A percentile compares a stretch with the other conserved stretches of the same genome.
phyloP scores from a whole-genome alignment of 2,888 invertebrate genomes.

The Quadroppia sp. region DNA sequence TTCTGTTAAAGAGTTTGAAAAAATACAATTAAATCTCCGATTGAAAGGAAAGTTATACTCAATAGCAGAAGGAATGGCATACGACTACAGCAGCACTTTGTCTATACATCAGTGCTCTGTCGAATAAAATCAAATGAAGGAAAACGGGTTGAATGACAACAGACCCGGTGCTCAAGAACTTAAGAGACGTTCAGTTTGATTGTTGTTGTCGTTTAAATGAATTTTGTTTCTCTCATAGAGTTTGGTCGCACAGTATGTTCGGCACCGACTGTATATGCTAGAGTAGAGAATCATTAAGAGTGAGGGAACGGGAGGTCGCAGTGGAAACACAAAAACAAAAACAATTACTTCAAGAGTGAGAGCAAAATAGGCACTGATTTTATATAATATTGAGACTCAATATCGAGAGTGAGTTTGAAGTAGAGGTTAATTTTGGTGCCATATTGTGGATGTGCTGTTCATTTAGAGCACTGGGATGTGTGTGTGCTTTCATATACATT shows the following conservation, averaged over 20 bases:
- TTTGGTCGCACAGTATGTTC: not conserved
- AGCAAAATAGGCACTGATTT: not conserved
- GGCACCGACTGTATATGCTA: not conserved
- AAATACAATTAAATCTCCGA: not conserved
- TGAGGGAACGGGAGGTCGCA: not conserved
- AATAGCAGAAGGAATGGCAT: too few species aligned
- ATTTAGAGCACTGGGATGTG: not conserved
- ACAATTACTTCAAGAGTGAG: not conserved
- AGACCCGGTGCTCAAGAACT: not conserved
- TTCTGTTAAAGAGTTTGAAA: not conserved
- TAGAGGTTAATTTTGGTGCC: conserved; percentile 21
- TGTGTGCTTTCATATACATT: not conserved
- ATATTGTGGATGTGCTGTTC: conserved; percentile 31
- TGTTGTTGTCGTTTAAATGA: conserved; percentile 23
- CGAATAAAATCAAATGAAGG: conserved; percentile 4
- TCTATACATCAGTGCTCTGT: not conserved
- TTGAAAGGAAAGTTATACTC: too few species aligned
- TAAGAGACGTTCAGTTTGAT: not conserved
- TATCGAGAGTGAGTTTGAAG: not conserved
- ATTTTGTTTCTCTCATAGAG: not conserved
- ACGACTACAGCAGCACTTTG: not conserved
- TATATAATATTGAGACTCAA: not conserved
- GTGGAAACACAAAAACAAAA: not conserved
- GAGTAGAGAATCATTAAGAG: conserved; percentile 23
- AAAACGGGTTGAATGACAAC: conserved; percentile 33